Evolutionary conservation across 2,888 invertebrate genomes (phyloP).

Genomic region (Apamea anceps): DNA sequence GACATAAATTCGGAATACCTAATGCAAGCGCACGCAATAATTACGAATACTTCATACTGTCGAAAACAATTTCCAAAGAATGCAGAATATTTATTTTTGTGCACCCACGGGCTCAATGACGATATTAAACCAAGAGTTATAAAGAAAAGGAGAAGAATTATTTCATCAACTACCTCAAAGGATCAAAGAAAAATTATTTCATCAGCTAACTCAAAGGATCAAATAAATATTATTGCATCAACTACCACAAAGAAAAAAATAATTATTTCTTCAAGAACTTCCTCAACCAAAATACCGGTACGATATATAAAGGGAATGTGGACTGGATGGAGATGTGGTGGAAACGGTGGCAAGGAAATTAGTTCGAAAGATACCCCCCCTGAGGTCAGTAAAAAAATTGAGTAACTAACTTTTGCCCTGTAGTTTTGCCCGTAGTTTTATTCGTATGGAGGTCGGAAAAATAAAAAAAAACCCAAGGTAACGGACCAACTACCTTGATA

Average conservation of each 20-base stretch:
- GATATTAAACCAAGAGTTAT: background rate
- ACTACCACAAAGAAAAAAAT: too few species aligned
- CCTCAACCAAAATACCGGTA: background rate
- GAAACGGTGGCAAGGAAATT: background rate
- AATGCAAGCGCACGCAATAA: conserved; percentile 39
- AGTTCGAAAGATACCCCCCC: background rate
- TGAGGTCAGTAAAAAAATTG: conserved; percentile 8
- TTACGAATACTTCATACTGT: conserved; percentile 43
- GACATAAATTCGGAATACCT: conserved; percentile 51
- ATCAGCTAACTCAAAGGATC: too few species aligned
- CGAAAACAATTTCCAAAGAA: conserved; percentile 12
- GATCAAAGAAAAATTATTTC: background rate
- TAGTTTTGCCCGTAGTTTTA: background rate
- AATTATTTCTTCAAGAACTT: background rate
- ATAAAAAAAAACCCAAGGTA: background rate
- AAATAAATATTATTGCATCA: too few species aligned
- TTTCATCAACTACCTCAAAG: background rate
- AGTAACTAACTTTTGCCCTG: background rate
- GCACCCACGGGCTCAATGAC: conserved; percentile 29
- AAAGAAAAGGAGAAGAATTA: background rate
- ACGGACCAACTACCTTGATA: background rate
- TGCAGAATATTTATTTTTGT: conserved; percentile 31
- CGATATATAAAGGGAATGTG: background rate
- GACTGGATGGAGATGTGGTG: conserved; percentile 26
- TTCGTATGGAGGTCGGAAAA: too few species aligned